Evolutionary conservation across 2,888 invertebrate genomes (phyloP).

Genomic region (Pollenia griseotomentosa): DNA sequence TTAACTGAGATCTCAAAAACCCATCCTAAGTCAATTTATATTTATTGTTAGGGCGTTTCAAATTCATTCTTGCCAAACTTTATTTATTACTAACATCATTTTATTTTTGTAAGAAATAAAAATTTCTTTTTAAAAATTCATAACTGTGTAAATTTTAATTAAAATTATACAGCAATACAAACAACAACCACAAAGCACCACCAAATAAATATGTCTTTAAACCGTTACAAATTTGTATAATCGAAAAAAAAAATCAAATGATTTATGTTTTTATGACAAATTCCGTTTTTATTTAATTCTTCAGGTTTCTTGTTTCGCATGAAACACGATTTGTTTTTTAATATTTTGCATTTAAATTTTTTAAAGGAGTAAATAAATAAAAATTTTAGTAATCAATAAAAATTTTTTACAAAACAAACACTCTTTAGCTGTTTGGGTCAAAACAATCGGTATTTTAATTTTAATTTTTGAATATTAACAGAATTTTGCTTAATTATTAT

Average conservation of each 20-base stretch:
- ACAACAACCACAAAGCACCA: constrained; percentile 19
- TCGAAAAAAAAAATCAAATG: constrained; percentile 24
- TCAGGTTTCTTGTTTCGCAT: constrained; percentile 21
- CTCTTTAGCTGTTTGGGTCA: constrained; percentile 25
- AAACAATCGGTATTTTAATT: background rate
- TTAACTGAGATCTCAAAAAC: no score
- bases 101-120: background rate
- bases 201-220: constrained; percentile 20
- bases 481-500: no score
- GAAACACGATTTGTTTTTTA: constrained; percentile 54
- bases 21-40: no score
- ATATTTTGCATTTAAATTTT: constrained; percentile 3
- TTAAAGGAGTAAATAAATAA: background rate
- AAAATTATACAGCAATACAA: constrained; percentile 33
- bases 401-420: constrained; percentile 19
- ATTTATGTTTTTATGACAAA: constrained; percentile 69
- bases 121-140: constrained; percentile 36
- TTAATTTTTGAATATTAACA: no score
- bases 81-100: background rate
- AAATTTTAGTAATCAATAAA: constrained; percentile 7
- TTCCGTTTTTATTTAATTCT: constrained; percentile 55
- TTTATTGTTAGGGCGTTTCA: no score
- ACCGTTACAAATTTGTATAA: constrained; percentile 64
- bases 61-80: background rate
- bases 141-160: constrained; percentile 65